Conservation (phyloP, 2,113 vertebrate genomes). For the Carlito syrichta region DNA sequence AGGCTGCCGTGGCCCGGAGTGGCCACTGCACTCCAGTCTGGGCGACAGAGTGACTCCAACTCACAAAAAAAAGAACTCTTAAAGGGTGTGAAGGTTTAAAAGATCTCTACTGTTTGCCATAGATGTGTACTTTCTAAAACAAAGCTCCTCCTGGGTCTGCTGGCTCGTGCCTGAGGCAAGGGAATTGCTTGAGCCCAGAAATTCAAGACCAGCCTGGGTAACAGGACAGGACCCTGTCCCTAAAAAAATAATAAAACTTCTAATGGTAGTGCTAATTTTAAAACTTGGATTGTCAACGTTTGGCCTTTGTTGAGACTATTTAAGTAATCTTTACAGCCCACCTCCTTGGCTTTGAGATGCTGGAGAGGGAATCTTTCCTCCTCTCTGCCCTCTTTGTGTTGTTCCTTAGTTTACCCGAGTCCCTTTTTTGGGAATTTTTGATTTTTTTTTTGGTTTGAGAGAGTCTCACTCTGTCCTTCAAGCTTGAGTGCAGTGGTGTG, state of each 20-base stretch:
- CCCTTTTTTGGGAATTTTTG: too few species aligned
- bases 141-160: constrained; percentile 60
- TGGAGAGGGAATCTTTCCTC: not conserved
- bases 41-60: not conserved
- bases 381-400: not conserved
- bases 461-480: too few species aligned
- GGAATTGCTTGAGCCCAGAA: not conserved
- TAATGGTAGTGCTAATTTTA: constrained; percentile 67
- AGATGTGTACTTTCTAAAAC: constrained; percentile 79
- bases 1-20: not conserved
- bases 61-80: not conserved
- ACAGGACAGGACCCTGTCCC: not conserved
- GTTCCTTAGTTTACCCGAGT: not conserved
- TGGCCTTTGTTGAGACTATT: constrained; percentile 50
- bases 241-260: constrained; percentile 77
- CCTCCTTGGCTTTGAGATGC: not conserved
- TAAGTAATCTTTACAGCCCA: too few species aligned
- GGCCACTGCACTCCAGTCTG: not conserved
- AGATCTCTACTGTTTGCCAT: constrained; percentile 75
- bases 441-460: too few species aligned
- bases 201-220: not conserved
- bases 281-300: constrained; percentile 66
- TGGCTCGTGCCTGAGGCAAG: not conserved
- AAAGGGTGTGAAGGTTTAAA: constrained; percentile 58
- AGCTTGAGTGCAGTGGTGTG: too few species aligned